Evolutionary conservation across 1,140 invertebrate species (phyloP).

Genomic region (Diorhabda sublineata): DNA sequence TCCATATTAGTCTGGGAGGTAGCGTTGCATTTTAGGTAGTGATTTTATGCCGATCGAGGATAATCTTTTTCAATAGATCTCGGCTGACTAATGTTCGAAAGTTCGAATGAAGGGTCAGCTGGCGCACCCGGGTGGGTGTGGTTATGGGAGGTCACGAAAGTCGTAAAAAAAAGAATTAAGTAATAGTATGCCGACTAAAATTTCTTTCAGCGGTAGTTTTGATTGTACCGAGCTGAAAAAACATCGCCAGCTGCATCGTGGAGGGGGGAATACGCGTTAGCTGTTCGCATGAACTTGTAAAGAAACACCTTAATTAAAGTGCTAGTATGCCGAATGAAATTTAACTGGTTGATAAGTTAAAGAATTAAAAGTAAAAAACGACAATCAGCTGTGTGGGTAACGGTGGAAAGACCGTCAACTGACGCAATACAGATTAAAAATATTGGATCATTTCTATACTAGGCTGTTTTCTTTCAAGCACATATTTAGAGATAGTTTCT

Average conservation of each 20-base stretch:
- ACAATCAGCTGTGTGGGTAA: conserved; percentile 8
- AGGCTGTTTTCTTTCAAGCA: too few relatives aligned
- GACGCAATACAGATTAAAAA: neutral
- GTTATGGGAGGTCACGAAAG: conserved; percentile 5
- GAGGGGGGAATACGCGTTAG: neutral
- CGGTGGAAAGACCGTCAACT: conserved; percentile 8
- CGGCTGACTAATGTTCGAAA: too few relatives aligned
- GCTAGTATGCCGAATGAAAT: neutral
- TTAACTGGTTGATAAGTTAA: neutral
- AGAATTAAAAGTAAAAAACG: conserved; percentile 8
- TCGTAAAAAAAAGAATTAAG: conserved; percentile 8
- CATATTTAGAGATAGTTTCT: too few relatives aligned
- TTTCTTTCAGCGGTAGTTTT: conserved; percentile 7
- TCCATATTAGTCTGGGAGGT: too few relatives aligned
- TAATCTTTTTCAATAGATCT: too few relatives aligned
- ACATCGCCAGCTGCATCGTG: neutral
- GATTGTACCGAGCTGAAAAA: neutral
- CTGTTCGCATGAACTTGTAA: neutral
- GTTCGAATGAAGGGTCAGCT: neutral
- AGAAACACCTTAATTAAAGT: conserved; percentile 9
- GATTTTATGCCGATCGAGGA: too few relatives aligned
- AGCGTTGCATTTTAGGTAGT: too few relatives aligned
- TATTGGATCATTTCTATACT: neutral
- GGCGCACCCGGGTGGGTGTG: neutral
- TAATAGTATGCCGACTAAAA: conserved; percentile 8